These are phyloP conservation scores for Pycnomerus fuliginosus DNA, from an alignment of 2,888 invertebrate species.

Conservation along the genomic window DNA sequence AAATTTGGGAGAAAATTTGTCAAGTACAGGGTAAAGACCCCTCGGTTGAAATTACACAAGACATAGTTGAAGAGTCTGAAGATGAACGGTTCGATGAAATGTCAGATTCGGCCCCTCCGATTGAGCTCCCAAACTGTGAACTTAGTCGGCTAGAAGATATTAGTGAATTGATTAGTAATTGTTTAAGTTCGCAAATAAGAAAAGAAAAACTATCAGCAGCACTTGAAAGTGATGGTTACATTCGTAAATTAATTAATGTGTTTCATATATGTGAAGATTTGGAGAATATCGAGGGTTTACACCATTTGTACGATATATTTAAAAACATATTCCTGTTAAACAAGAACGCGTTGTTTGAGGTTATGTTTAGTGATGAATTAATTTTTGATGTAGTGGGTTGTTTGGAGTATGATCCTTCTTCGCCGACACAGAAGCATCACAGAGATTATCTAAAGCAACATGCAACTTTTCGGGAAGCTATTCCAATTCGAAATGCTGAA, in stretches of 20 bases:
- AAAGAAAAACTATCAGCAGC: constrained; percentile 94
- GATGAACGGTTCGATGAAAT: constrained; percentile 97
- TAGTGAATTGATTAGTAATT: constrained; percentile 86
- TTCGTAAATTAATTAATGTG: constrained; percentile 89
- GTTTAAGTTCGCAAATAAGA: constrained; percentile 83
- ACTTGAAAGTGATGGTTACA: constrained; percentile 92
- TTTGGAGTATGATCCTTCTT: constrained; percentile 94
- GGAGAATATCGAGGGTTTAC: constrained; percentile 91
- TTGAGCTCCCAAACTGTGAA: constrained; percentile 94
- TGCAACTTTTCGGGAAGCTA: constrained; percentile 89
- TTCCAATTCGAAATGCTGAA: constrained; percentile 94
- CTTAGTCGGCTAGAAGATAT: constrained; percentile 92
- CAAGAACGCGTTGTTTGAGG: constrained; percentile 94
- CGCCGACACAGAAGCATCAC: constrained; percentile 85
- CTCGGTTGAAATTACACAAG: constrained; percentile 96
- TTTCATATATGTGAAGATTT: constrained; percentile 98
- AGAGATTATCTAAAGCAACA: constrained; percentile 92
- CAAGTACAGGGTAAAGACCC: constrained; percentile 99
- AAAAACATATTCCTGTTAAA: constrained; percentile 98
- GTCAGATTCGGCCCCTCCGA: constrained; percentile 90
- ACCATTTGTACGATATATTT: constrained; percentile 96
- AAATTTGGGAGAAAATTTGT: constrained; percentile 99
- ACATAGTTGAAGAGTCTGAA: constrained; percentile 93
- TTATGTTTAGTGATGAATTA: constrained; percentile 95
- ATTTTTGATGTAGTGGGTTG: constrained; percentile 98